phyloP scores from a whole-genome alignment of 2,113 vertebrate species.

The Pterocles gutturalis region DNA sequence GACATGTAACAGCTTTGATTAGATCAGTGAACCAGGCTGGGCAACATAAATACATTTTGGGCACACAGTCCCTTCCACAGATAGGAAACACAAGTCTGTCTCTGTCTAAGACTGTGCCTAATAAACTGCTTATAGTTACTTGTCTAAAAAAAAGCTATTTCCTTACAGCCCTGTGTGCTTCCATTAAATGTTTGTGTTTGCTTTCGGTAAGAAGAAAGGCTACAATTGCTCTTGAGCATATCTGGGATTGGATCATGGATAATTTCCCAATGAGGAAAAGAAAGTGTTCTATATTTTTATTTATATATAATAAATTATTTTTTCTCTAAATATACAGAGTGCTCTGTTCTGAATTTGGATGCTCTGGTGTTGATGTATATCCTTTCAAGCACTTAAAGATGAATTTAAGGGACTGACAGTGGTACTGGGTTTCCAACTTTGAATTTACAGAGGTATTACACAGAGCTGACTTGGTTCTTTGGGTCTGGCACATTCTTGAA shows the following conservation, averaged over 20 bases:
- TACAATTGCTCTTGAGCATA: fast-evolving
- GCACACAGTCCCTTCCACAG: not conserved
- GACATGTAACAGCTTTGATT: not conserved
- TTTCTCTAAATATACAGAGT: not conserved
- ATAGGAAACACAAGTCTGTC: not conserved
- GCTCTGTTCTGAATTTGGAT: not conserved
- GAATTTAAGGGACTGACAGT: not conserved
- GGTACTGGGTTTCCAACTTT: not conserved
- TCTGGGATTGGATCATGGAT: not conserved
- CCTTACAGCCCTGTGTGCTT: not conserved
- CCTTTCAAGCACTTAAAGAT: not conserved
- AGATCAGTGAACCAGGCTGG: not conserved
- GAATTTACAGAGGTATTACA: not conserved
- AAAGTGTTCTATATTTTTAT: no score
- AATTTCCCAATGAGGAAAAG: not conserved
- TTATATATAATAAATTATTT: no score
- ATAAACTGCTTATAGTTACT: not conserved
- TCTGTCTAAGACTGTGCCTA: not conserved
- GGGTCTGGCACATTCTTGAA: not conserved
- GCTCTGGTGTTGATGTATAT: not conserved
- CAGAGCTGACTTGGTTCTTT: not conserved
- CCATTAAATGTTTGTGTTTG: not conserved
- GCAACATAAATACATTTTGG: not conserved
- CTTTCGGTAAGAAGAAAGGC: not conserved
- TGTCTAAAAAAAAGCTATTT: not conserved